Base-by-base conservation (phyloP, 1,140 invertebrate species). In the Bombus breviceps region DNA sequence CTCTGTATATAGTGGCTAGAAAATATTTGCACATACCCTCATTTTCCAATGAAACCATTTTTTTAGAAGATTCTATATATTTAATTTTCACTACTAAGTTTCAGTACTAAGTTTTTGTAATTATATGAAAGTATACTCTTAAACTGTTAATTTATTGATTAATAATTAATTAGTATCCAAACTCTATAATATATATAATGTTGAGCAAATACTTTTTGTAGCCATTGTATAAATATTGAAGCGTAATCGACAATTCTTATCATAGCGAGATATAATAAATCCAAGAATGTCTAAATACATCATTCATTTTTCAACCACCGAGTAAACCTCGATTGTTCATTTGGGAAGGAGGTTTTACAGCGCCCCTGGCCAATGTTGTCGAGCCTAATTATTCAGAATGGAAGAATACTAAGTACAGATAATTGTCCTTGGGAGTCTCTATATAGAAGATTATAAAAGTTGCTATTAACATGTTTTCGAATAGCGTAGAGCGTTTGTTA, bases 391-490 rank as follows among this genome's bases (percentile, higher is more conserved):
- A 53, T 72, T 84, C 9, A 9, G 37, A 72, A 53, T 73, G 53
- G 3, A 12, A 25, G 22, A 71, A 47, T 37, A n/a, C 66, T 71
- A 72, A 80, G 32, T 84, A 57, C 39, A 22, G 68, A 53, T 80
- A 71, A 84, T 80, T 72, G 57, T 41, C 83, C 41, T 85, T 85
- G 68, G 34, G 39, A 79, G 25, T 25, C 8, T 18, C 28, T 47
- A 62, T n/a, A 62, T 5, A 43, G 53, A 37, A 43, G 39, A 84
- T 80, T 47, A 72, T 53, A 37, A n/a, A n/a, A 74, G 53, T 73
- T 22, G 37, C 12, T 73, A 62, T 62, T 57, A n/a, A 47, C 34
- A 10, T 32, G 28, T 79, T 66, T 79, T 34, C 28, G 43, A 37
- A 76, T 34, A 22, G 32, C 15, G 73, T 39, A 2, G 18, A 77